Conservation (phyloP, 2,113 vertebrate species). For the Cyanoramphus novaezelandiae region DNA sequence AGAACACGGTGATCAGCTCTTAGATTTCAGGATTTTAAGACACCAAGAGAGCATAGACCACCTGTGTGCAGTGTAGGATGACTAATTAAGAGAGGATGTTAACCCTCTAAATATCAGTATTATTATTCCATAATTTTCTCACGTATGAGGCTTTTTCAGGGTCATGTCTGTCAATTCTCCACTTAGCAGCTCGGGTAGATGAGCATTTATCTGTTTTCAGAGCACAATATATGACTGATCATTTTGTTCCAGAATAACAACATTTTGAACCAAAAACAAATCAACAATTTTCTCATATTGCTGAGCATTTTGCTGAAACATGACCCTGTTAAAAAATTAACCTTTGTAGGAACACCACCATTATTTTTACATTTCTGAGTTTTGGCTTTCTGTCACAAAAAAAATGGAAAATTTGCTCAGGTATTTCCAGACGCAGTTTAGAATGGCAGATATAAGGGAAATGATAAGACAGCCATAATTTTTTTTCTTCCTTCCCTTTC, state of each 20-base stretch:
- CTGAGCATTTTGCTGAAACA: neutral
- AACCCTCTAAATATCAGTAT: neutral
- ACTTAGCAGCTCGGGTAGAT: neutral
- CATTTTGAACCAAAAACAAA: neutral
- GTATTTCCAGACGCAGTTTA: neutral
- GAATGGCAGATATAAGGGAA: neutral
- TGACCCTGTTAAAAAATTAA: neutral
- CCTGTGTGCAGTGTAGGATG: neutral
- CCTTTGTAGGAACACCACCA: neutral
- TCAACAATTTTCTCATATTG: neutral
- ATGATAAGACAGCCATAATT: neutral
- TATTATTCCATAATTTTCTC: neutral
- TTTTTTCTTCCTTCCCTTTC: neutral
- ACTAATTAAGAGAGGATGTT: neutral
- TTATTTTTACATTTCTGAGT: neutral
- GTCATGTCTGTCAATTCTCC: neutral
- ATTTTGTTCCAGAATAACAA: neutral
- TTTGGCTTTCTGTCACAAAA: neutral
- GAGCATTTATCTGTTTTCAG: neutral
- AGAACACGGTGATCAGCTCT: rapidly evolving
- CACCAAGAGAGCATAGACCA: neutral
- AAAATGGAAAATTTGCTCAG: neutral
- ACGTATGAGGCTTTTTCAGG: neutral
- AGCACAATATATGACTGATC: neutral
- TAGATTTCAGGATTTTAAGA: neutral